Base-by-base conservation (phyloP, 2,113 vertebrate genomes). In the Montifringilla adamsi region DNA sequence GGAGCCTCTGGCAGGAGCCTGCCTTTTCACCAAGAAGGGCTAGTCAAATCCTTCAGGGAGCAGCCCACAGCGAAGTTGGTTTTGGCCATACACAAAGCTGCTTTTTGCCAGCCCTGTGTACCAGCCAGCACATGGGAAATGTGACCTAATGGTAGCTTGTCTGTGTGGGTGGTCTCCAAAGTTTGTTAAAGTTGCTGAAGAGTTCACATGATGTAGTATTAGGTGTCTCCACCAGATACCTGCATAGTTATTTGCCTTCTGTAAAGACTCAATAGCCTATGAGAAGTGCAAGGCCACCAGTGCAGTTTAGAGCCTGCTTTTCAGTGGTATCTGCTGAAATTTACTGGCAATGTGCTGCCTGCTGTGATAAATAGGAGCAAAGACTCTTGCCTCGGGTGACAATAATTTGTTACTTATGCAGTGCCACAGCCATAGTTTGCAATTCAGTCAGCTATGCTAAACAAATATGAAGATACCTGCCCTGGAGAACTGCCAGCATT, bases 91-190 rank as follows among this genome's bases (percentile, higher is more conserved):
- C 28, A 56, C 0, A 5, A 52, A 53, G n/a, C 33, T 58, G 22
- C 37, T 24, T 82, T 69, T 69, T 3, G 1, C 11, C 9, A 35
- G n/a, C n/a, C 19, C 17, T 3, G 0, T 2, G 1, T 70, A 11
- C 23, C 9, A 18, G 19, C 4, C 33, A 63, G 44, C 24, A 3
- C 26, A 33, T 27, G 37, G 31, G 41, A 91, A 47, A n/a, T 3
- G 6, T 35, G 43, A 23, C 35, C 46, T 43, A 7, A 30, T 31
- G 27, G 44, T 53, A 70, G 14, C 53, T 58, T 4, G 0, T 56
- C 27, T 39, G 3, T 70, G 35, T 69, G 15, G 15, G 33, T 8
- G 4, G 7, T 60, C 4, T 17, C 2, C 1, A 22, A 9, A 41
- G 10, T 43, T 69, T 79, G 21, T 46, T 67, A 10, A 72, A 69